Conservation (phyloP, 2,888 invertebrate species). For the Coremacera marginata region DNA sequence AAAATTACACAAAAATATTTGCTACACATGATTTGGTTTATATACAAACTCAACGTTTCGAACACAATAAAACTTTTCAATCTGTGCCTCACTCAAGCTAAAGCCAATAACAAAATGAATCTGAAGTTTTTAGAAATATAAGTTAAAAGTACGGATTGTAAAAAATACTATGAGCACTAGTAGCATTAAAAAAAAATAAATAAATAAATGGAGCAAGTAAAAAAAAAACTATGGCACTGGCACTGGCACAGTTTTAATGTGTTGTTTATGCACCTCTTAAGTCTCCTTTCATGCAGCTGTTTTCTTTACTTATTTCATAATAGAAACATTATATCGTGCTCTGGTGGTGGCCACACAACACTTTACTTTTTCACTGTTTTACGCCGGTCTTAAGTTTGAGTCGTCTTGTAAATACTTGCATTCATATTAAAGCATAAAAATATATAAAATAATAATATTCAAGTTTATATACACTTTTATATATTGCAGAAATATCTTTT, state of each 20-base stretch:
- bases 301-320: slow-evolving; percentile 6
- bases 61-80: not conserved
- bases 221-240: slow-evolving; percentile 43
- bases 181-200: not conserved
- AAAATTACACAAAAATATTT: not conserved
- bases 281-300: not conserved
- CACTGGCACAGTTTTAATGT: slow-evolving; percentile 43
- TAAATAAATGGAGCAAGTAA: slow-evolving; percentile 9
- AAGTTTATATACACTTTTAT: not conserved
- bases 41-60: not conserved
- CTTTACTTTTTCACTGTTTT: not conserved
- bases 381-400: too few species aligned
- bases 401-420: too few species aligned
- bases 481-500: not conserved
- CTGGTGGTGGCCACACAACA: not conserved
- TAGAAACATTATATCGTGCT: not conserved
- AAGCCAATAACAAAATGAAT: not conserved
- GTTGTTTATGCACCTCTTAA: not conserved
- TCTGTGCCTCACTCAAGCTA: not conserved
- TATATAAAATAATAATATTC: not conserved
- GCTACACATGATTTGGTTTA: not conserved
- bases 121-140: not conserved
- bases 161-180: not conserved
- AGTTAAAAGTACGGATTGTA: not conserved
- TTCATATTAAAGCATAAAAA: not conserved